Percentiles rank a stretch among this genome's conserved stretches.
Evolutionary conservation across 1,140 invertebrate genomes (phyloP).

Genomic region (Triops cancriformis): DNA sequence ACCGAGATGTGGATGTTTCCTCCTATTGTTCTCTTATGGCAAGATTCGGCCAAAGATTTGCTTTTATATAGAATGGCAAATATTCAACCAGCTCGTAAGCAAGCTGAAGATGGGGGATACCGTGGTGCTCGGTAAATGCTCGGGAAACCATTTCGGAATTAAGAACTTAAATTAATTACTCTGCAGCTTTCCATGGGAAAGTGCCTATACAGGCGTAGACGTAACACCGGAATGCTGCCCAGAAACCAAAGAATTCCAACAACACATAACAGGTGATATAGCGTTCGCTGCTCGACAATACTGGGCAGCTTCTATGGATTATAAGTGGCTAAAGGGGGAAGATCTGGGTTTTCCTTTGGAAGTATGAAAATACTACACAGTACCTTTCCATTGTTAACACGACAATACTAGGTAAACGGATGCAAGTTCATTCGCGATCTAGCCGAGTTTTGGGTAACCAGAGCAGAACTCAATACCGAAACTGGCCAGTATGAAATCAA

Average conservation of each 20-base stretch:
- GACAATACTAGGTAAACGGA: conserved; percentile 26
- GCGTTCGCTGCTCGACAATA: conserved; percentile 41
- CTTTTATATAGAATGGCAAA: conserved; percentile 35
- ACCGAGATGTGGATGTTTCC: conserved; percentile 46
- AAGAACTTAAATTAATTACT: neutral
- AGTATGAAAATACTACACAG: neutral
- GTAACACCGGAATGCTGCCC: conserved; percentile 35
- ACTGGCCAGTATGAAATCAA: conserved; percentile 33
- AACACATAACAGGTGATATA: conserved; percentile 44
- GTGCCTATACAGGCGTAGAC: conserved; percentile 37
- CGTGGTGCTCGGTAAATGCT: conserved; percentile 35
- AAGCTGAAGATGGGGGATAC: conserved; percentile 36
- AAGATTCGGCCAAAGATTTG: conserved; percentile 35
- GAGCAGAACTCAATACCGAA: conserved; percentile 27
- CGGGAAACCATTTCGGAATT: neutral
- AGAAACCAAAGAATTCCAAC: conserved; percentile 35
- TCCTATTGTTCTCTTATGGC: conserved; percentile 38
- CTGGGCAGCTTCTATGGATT: conserved; percentile 34
- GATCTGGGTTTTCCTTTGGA: conserved; percentile 23
- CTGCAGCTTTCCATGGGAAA: conserved; percentile 42
- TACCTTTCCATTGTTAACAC: conserved; percentile 18
- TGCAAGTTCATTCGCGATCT: conserved; percentile 36
- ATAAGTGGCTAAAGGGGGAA: conserved; percentile 31
- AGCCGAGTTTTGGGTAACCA: conserved; percentile 40
- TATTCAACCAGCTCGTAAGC: conserved; percentile 36